phyloP scores from a whole-genome alignment of 2,113 vertebrate species.

The Notarius quadriscutis region DNA sequence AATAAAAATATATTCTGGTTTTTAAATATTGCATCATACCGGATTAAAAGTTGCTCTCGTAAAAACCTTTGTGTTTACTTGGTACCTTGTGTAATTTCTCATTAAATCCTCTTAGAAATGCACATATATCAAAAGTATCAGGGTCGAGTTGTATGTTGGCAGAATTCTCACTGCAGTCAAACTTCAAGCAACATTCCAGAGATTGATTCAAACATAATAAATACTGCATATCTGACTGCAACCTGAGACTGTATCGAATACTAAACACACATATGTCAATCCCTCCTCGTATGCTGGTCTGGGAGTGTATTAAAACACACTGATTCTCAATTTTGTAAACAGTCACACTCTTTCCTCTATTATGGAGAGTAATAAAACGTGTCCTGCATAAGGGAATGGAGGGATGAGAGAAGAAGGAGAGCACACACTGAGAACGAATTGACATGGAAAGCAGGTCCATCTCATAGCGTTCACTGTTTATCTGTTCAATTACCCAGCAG shows the following conservation, averaged over 20 bases:
- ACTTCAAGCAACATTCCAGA: background rate
- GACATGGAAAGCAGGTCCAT: slow-evolving; percentile 9
- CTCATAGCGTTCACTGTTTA: background rate
- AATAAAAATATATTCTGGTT: background rate
- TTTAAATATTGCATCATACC: background rate
- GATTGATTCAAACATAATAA: background rate
- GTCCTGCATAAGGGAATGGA: slow-evolving; percentile 10
- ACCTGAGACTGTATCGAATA: slow-evolving; percentile 28
- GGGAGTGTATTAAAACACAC: background rate
- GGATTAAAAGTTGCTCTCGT: background rate
- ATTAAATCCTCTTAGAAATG: background rate
- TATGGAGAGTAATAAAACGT: slow-evolving; percentile 35
- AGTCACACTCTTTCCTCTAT: slow-evolving; percentile 19
- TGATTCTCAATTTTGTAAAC: slow-evolving; percentile 20
- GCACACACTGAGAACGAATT: background rate
- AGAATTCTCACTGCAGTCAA: background rate
- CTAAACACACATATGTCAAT: slow-evolving; percentile 44
- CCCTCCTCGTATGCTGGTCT: background rate
- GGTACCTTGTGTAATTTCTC: background rate
- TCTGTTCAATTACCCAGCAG: slow-evolving; percentile 7
- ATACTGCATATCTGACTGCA: background rate
- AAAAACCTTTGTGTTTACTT: background rate
- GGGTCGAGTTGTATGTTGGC: background rate
- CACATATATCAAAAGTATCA: background rate
- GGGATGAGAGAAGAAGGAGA: slow-evolving; percentile 10